phyloP scores from a whole-genome alignment of 1,140 invertebrate genomes.

The Eubasilissa regina region DNA sequence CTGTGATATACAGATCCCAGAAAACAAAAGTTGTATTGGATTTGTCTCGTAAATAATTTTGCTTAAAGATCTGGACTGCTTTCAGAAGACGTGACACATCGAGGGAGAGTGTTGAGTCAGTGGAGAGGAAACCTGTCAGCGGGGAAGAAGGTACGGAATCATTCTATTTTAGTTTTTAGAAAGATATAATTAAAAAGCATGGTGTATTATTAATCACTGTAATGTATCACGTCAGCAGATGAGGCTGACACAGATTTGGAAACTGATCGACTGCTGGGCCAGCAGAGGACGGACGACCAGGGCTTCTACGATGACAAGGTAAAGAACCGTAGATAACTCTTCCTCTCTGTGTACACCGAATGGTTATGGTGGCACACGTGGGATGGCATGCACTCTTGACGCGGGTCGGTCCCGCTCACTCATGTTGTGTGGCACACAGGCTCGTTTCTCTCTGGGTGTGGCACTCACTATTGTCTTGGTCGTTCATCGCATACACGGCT shows the following conservation, averaged over 20 bases:
- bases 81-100: constrained; percentile 70
- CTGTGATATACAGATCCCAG: too few species aligned
- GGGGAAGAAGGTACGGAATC: constrained; percentile 68
- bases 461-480: not conserved
- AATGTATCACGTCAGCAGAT: constrained; percentile 71
- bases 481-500: too few species aligned
- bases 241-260: constrained; percentile 92
- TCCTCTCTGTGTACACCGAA: not conserved
- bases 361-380: constrained; percentile 10
- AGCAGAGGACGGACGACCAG: constrained; percentile 91
- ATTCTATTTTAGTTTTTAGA: not conserved
- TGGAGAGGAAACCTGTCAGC: constrained; percentile 68
- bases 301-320: constrained; percentile 92
- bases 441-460: not conserved
- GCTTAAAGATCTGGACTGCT: constrained; percentile 55
- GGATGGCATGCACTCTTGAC: constrained; percentile 50
- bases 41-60: not conserved
- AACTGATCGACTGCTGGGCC: constrained; percentile 90
- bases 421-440: constrained; percentile 5
- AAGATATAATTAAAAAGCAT: not conserved
- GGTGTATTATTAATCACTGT: constrained; percentile 32
- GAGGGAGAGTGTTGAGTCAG: constrained; percentile 69
- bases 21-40: too few species aligned
- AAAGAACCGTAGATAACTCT: not conserved
- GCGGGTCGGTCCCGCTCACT: not conserved